Evolutionary conservation across 2,797 vertebrate species (phyloP), one percentile per base, ranked within the genome.

Genomic region (Eremophila alpestris): DNA sequence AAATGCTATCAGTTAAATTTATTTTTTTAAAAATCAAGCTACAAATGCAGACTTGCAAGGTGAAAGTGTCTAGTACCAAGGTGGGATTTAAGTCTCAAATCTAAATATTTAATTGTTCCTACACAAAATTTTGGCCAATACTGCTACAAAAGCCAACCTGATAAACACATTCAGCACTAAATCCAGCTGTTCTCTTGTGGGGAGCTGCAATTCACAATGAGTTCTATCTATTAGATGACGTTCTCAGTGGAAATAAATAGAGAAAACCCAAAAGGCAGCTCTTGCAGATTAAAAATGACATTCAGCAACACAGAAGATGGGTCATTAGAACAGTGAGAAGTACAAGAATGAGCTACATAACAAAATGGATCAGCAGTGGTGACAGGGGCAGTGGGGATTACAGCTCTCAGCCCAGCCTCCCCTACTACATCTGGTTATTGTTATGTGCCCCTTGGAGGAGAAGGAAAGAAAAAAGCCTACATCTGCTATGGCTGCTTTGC

Each of bases 21-120:
- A 4, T 10, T 7, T 24, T 64, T 27, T 65, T 32, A 8, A 29
- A 30, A 49, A 59, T 74, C 62, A 84, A 86, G 49, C 46, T 90
- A 96, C 55, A 91, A 94, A 87, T 18, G 29, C 34, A 90, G 69
- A 83, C n/a, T 90, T 75, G 41, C 20, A 93, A 96, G 65, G 45
- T 46, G 40, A 23, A 29, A 74, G 5, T 26, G 16, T 49, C 38
- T 38, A 79, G 14, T 5, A 26, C 67, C 38, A 77, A 51, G 14
- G 52, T 83, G 51, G 45, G 27, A 81, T 71, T 87, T 92, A 48
- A 62, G 46, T 43, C 85, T 88, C 81, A 82, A 86, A 91, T 49
- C 34, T 40, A 82, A 94, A 74, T 10, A 58, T 86, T 74, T 86
- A 21, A 49, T 40, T 75, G 49, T 58, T 92, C 32, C 52, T 26